These are phyloP conservation scores for Paramormyrops hopkinsi DNA, from an alignment of 2,797 vertebrate species.

Conservation along the genomic window DNA sequence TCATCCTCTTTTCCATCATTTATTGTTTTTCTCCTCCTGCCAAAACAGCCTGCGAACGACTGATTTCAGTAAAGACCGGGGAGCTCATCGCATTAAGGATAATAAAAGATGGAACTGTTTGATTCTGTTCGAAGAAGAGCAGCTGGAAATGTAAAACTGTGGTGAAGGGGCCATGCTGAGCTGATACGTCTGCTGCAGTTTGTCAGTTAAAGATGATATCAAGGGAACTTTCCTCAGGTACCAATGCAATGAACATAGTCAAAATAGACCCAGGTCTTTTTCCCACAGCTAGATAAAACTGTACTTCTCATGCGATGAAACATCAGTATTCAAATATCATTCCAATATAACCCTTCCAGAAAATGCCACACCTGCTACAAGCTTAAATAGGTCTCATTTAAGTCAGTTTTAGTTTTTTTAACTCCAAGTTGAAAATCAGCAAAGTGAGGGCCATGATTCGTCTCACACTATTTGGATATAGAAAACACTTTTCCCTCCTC, in stretches of 20 bases:
- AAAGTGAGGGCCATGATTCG: not conserved
- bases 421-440: not conserved
- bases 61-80: not conserved
- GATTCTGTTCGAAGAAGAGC: not conserved
- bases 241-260: not conserved
- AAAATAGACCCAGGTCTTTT: not conserved
- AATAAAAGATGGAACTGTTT: not conserved
- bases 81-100: not conserved
- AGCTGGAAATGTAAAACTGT: not conserved
- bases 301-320: not conserved
- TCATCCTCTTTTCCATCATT: not conserved
- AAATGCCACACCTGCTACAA: not conserved
- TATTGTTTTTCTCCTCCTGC: not conserved
- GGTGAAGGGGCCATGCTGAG: not conserved
- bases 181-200: not conserved
- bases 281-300: not conserved
- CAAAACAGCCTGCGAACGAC: not conserved
- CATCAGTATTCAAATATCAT: not conserved
- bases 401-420: not conserved
- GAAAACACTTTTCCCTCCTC: not conserved
- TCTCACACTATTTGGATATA: not conserved
- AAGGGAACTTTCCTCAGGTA: not conserved
- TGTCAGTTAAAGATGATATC: not conserved
- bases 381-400: not conserved
- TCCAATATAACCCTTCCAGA: not conserved